Evolutionary conservation across 2,888 invertebrate genomes (phyloP), one percentile per base, ranked within the genome.

Genomic region (Axea sp.): DNA sequence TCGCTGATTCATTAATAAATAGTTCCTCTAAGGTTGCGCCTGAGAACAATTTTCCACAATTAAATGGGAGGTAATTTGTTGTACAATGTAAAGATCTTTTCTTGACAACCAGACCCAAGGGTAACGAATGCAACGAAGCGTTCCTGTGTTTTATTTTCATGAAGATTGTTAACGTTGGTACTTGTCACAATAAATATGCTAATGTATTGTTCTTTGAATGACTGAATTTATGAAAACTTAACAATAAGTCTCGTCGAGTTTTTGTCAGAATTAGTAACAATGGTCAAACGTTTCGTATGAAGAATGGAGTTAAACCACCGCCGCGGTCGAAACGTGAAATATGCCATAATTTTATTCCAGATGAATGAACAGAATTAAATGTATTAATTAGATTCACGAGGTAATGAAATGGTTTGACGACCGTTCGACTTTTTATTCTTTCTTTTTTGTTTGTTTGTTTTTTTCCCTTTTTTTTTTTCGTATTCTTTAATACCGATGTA

Each of bases 1-100:
- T 43, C 22, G 33, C 39, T 41, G 49, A 67, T 49, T 59, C 57
- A 59, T 59, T 39, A 49, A 57, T 57, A 51, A 41, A 11, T 57
- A 59, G 49, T 35, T 68, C 59, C 68, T 51, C 43, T 59, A 51
- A 51, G 41, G 47, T 17, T n/a, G 33, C 26, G 39, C 19, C 39
- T 37, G 12, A 39, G 33, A 31, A 68, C 19, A 43, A 35, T 35
- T 35, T 59, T 59, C 43, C 30, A 43, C 57, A 59, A 68, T 59
- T 41, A 68, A 59, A 41, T 24, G 24, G 26, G 26, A 24, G 45
- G 35, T 14, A 33, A 43, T 51, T 64, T 17, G 31, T 43, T 8
- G 51, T 19, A 45, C 15, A 28, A 43, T 28, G 12, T 33, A 53
- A 39, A 41, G 28, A 43, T 14, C 24, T 15, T 17, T n/a, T 28